phyloP scores from a whole-genome alignment of 2,888 invertebrate species.

The Pyrrhosoma nymphula region DNA sequence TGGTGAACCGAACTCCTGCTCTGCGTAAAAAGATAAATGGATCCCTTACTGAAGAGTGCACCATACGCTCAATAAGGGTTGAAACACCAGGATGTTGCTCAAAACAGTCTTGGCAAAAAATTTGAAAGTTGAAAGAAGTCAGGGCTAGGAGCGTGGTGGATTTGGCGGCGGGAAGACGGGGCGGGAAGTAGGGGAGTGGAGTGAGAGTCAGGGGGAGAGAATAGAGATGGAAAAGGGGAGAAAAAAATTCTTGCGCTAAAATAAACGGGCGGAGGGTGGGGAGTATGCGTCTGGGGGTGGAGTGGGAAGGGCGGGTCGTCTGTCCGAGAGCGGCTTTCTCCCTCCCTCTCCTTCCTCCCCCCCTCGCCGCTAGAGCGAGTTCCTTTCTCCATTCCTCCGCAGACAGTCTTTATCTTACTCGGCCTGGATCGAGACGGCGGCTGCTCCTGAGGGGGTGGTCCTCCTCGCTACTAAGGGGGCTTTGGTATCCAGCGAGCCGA shows the following conservation, averaged over 20 bases:
- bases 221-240: background rate
- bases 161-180: no score
- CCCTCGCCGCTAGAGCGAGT: no score
- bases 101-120: background rate
- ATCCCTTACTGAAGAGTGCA: no score
- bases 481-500: background rate
- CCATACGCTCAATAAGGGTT: no score
- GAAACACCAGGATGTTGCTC: background rate
- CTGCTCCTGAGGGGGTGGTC: background rate
- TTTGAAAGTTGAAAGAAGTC: background rate
- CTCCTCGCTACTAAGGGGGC: background rate
- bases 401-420: background rate
- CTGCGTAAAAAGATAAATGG: no score
- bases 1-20: no score
- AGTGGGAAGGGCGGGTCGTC: background rate
- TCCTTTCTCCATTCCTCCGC: background rate
- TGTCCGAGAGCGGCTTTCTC: background rate
- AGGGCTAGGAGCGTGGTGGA: no score
- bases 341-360: background rate
- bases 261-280: slow-evolving; percentile 19
- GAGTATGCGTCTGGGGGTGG: background rate
- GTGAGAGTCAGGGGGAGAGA: background rate
- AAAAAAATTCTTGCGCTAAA: slow-evolving; percentile 38
- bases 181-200: no score
- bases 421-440: background rate